Percentiles rank a stretch among this genome's conserved stretches.
Conservation (phyloP, 2,888 invertebrate genomes). For the Drosophila anomalipes region DNA sequence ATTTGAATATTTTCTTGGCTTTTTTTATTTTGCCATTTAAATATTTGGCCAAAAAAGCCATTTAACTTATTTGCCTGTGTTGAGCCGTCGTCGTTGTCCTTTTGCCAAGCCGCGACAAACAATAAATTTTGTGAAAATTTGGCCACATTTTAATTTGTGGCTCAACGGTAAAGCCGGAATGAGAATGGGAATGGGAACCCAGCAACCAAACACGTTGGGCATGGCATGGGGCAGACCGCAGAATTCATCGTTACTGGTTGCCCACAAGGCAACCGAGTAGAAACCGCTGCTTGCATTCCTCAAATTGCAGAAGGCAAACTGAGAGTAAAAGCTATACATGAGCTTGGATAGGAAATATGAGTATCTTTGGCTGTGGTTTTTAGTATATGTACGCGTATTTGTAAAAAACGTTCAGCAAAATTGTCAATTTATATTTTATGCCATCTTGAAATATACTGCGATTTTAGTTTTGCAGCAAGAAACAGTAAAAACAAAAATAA, state of each 20-base stretch:
- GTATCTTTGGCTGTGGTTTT: conserved; percentile 40
- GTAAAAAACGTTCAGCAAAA: conserved; percentile 50
- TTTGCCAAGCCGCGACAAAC: conserved; percentile 66
- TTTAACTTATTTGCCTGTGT: conserved; percentile 54
- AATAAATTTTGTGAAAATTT: conserved; percentile 74
- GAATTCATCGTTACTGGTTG: conserved; percentile 70
- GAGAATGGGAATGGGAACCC: conserved; percentile 5
- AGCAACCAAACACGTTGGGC: conserved; percentile 61
- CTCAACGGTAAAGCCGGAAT: conserved; percentile 45
- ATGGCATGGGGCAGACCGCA: conserved; percentile 57
- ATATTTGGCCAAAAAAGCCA: conserved; percentile 53
- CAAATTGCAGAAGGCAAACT: conserved; percentile 54
- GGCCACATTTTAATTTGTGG: conserved; percentile 80
- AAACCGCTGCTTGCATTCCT: conserved; percentile 60
- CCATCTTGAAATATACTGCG: conserved; percentile 71
- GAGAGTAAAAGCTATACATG: conserved; percentile 23
- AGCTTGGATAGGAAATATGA: conserved; percentile 21
- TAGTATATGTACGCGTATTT: conserved; percentile 10
- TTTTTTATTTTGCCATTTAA: conserved; percentile 33
- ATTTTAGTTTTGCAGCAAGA: conserved; percentile 45
- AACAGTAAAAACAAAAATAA: conserved; percentile 10
- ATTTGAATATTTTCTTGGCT: neutral
- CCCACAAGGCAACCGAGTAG: conserved; percentile 38
- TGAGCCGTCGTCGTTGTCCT: conserved; percentile 39
- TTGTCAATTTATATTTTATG: conserved; percentile 79